Base-by-base conservation (phyloP, 2,888 invertebrate species). In the Sarcophaga carnaria region DNA sequence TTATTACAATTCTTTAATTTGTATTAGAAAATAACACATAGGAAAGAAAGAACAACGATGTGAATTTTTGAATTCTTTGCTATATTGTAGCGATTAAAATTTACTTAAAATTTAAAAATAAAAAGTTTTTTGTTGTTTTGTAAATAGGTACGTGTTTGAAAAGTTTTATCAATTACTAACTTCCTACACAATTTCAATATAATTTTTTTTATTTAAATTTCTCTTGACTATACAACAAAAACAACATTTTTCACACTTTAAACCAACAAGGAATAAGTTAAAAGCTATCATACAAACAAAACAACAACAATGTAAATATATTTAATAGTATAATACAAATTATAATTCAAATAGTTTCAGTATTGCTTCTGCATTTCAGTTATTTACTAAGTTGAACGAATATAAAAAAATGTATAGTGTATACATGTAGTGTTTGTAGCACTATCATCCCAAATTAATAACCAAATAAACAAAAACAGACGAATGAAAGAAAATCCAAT, bases 121-220 rank as follows among this genome's bases (percentile, higher is more conserved):
- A 69, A 69, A 49, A 49, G 14, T 25, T 54, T 54, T 70, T 17
- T 49, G 8, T 25, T 37, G 10, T 59, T 71, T 20, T 45, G 45
- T 1, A 27, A 37, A 25, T 37, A 22, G 22, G 22, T 22, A 76
- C 64, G 49, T 54, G 64, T 76, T 76, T 6, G 17, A 60, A 49
- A 47, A 6, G 14, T 22, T 76, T 54, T 66, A 70, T 49, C 70
- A 71, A 71, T 63, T 37, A 37, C 37, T 47, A 63, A 80, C 47
- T 80, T 80, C 63, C 64, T 71, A 80, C 63, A 54, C 49, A 64
- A 71, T 70, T 63, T n/a, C 22, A 22, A 79, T 5, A 25, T 10
- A 10, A 10, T 17, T 6, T 20, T 20, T 71, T 71, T 47, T 78
- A 66, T 64, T 60, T 77, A 64, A 59, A 64, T 67, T 62, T 74